Evolutionary conservation across 2,888 invertebrate genomes (phyloP), one percentile per base, ranked within the genome.

Genomic region (Mylabris sibirica): DNA sequence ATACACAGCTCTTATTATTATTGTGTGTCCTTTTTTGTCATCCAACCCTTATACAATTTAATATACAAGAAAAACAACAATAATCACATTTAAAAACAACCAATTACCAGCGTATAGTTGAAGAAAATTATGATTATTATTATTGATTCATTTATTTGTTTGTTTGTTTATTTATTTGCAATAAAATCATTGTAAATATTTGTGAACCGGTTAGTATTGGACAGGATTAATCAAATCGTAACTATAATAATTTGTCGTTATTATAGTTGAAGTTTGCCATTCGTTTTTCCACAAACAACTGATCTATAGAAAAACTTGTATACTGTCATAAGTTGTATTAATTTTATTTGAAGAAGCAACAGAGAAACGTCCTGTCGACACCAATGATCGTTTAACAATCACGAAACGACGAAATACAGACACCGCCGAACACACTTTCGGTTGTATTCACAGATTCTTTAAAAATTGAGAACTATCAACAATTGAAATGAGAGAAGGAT

Each of bases 361-460:
- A 64, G 66, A 73, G 69, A 70, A 75, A 72, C 68, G 72, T 71
- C 73, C 71, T 75, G 74, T 71, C 73, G 70, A 75, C 70, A 75
- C 73, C 75, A 74, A 72, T 73, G 69, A 72, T 20, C 69, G 65
- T 74, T 74, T 67, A 38, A 30, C 30, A 30, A 30, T 30, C 30
- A 30, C 30, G n/a, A 30, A 30, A 30, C 30, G 8, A 30, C 30
- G 5, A 30, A 30, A 30, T 30, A 30, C 30, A 30, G 8, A 2
- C 30, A 30, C 30, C 30, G 30, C 30, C 30, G 8, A 30, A 30
- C 8, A 30, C 30, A 30, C 30, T n/a, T n/a, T n/a, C n/a, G n/a
- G n/a, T n/a, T n/a, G n/a, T n/a, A n/a, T n/a, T n/a, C n/a, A n/a
- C n/a, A n/a, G n/a, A n/a, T n/a, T n/a, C n/a, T n/a, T n/a, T n/a